Base-by-base conservation (phyloP, 2,797 vertebrate genomes). In the Emys orbicularis region DNA sequence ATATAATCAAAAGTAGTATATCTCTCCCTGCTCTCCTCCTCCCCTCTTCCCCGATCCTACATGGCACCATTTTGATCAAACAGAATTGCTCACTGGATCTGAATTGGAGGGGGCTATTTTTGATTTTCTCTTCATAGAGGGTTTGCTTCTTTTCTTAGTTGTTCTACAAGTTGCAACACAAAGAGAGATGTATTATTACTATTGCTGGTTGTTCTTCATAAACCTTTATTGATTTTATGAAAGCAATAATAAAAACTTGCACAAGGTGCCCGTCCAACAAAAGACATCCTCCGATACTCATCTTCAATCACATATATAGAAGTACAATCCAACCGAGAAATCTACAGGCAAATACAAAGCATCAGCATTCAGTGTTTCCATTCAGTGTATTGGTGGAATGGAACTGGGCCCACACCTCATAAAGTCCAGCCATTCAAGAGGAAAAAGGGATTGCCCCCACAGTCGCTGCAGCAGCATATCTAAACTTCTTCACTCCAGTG, bases 181-280 rank as follows among this genome's bases (percentile, higher is more conserved):
- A 50, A 96, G 93, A 94, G 91, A 94, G 82, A 95, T 94, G 95
- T 90, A 52, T 91, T 94, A 86, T 97, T 96, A 88, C 96, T 96
- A 95, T 81, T 88, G 87, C 90, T 86, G 82, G 95, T 86, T 94
- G 96, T 97, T 97, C 94, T 96, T 95, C 94, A 90, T 89, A 92
- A 97, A 96, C 65, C 94, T 93, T 89, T 90, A 97, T 97, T 96
- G 96, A 97, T 97, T 97, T 95, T 87, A 95, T 97, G 94, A 95
- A 94, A 95, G 96, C 93, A 96, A 94, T 97, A 96, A 97, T 94
- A 96, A 96, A 94, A 92, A 93, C 44, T 96, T 91, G 92, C 88
- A 79, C 72, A 93, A 94, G 81, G 94, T 93, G 95, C 80, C 94
- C 96, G 61, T 95, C 96, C 93, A 97, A 96, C 96, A 97, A 97